phyloP scores from a whole-genome alignment of 2,888 invertebrate species.

The Rutpela maculata region DNA sequence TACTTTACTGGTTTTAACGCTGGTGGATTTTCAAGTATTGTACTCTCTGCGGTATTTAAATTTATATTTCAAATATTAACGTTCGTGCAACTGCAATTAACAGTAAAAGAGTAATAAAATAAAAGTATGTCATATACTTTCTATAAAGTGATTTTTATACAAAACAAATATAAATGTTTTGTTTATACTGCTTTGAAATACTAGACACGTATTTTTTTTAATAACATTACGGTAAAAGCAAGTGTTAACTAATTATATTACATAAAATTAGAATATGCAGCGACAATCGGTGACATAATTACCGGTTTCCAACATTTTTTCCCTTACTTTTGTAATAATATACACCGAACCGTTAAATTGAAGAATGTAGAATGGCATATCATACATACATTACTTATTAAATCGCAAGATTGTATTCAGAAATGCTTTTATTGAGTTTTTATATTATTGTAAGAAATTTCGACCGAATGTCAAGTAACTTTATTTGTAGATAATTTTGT shows the following conservation, averaged over 20 bases:
- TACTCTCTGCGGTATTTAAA: too few relatives aligned
- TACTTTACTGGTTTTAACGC: neutral
- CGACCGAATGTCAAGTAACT: too few relatives aligned
- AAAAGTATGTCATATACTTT: constrained; percentile 7
- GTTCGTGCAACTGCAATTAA: neutral
- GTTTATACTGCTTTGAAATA: neutral
- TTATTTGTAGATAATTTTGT: too few relatives aligned
- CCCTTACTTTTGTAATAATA: neutral
- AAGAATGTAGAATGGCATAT: constrained; percentile 11
- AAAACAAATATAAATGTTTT: neutral
- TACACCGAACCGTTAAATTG: constrained; percentile 4
- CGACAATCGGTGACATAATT: constrained; percentile 8
- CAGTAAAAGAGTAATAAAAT: neutral
- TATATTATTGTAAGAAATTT: too few relatives aligned
- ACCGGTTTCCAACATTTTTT: constrained; percentile 21
- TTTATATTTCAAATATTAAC: too few relatives aligned
- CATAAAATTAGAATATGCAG: constrained; percentile 9
- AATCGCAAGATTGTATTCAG: neutral
- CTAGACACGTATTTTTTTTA: neutral
- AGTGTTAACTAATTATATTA: constrained; percentile 14
- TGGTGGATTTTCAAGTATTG: too few relatives aligned
- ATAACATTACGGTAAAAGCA: neutral
- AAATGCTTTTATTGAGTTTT: neutral
- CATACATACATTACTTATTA: neutral
- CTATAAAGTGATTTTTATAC: neutral